phyloP scores from a whole-genome alignment of 2,797 vertebrate species.

The Columba guinea region DNA sequence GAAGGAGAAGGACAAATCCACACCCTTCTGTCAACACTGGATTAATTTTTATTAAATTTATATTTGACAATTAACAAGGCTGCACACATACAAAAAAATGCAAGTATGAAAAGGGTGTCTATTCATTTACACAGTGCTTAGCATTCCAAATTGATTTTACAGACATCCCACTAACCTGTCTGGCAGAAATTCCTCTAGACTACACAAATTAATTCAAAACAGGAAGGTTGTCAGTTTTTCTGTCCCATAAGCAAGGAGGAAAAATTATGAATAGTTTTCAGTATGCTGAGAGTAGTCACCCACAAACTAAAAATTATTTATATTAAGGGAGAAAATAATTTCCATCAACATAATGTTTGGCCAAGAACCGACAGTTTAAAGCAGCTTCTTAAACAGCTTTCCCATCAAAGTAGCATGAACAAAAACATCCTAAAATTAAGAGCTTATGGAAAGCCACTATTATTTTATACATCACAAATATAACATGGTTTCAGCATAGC shows the following conservation, averaged over 20 bases:
- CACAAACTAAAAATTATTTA: not conserved
- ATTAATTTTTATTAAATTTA: constrained; percentile 16
- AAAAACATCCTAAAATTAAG: not conserved
- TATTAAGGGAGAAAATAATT: not conserved
- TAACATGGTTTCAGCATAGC: not conserved
- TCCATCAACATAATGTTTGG: not conserved
- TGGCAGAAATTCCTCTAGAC: constrained; percentile 42
- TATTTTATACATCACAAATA: not conserved
- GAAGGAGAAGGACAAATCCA: constrained; percentile 19
- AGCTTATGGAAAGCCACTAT: not conserved
- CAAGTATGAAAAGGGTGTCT: constrained; percentile 39
- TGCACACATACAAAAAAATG: not conserved
- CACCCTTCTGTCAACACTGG: constrained; percentile 10
- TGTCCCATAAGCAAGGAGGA: not conserved
- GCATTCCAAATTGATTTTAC: constrained; percentile 57
- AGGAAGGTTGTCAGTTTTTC: not conserved
- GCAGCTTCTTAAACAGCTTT: not conserved
- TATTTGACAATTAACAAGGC: constrained; percentile 28
- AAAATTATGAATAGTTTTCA: not conserved
- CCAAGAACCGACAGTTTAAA: not conserved
- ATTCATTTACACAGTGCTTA: constrained; percentile 35
- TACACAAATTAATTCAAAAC: constrained; percentile 30
- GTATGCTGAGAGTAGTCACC: not conserved
- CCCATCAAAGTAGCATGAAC: not conserved
- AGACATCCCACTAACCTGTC: constrained; percentile 55